Percentiles rank a stretch among this genome's conserved stretches.
Conservation (phyloP, 37 sponge, comb jelly and placozoan genomes). For the Corticium candelabrum region DNA sequence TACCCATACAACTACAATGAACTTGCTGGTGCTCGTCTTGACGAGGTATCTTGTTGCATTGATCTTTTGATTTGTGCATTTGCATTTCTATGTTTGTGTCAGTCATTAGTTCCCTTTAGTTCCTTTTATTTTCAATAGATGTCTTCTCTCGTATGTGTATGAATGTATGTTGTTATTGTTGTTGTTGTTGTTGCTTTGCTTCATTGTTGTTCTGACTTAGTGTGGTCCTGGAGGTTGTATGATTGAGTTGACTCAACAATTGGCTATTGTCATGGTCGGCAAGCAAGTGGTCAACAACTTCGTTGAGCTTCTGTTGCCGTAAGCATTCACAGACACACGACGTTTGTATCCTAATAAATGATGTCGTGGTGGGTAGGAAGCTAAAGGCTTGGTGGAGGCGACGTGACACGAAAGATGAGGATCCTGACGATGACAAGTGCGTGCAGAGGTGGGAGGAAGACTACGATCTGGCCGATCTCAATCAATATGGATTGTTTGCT, state of each 20-base stretch:
- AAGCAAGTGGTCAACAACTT: conserved; percentile 89
- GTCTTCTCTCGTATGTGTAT: background rate
- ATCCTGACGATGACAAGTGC: conserved; percentile 41
- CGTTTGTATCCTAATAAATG: background rate
- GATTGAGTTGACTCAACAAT: conserved; percentile 90
- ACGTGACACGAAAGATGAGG: conserved; percentile 29
- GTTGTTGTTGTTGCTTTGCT: background rate
- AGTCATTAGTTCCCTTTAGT: too few species aligned
- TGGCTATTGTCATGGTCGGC: conserved; percentile 80
- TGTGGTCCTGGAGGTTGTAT: conserved; percentile 93
- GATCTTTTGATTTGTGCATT: too few species aligned
- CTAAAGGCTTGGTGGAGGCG: conserved; percentile 32
- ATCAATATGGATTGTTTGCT: conserved; percentile 73
- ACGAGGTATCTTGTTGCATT: conserved; percentile 26
- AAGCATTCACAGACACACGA: too few species aligned
- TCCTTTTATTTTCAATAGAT: background rate
- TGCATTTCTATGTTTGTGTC: too few species aligned
- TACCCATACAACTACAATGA: conserved; percentile 64
- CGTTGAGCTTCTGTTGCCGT: conserved; percentile 81
- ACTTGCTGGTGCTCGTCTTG: conserved; percentile 56
- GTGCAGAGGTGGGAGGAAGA: conserved; percentile 89
- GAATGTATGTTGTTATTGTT: background rate
- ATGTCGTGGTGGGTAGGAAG: too few species aligned
- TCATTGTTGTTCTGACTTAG: conserved; percentile 12
- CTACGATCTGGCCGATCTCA: conserved; percentile 59